Evolutionary conservation across 2,888 invertebrate genomes (phyloP).

Genomic region (Drosophila prolongata): DNA sequence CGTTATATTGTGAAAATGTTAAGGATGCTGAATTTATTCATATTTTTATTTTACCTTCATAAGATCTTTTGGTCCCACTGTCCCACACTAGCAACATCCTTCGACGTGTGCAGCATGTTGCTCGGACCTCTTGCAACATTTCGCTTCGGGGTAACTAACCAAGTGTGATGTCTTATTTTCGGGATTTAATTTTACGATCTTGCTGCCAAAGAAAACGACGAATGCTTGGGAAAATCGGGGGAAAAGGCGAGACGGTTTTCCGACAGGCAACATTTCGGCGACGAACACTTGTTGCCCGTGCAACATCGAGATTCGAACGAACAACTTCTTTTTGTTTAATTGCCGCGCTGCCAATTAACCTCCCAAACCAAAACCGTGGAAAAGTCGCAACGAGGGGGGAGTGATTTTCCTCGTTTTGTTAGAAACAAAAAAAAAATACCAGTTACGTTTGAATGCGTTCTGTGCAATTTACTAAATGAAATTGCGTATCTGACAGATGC

Average conservation of each 20-base stretch:
- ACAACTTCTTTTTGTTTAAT: constrained; percentile 17
- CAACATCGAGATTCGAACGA: constrained; percentile 20
- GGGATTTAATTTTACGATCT: constrained; percentile 1
- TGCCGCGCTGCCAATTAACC: constrained; percentile 22
- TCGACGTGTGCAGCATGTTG: constrained; percentile 4
- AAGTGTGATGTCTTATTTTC: constrained; percentile 9
- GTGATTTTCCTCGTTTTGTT: constrained; percentile 6
- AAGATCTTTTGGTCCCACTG: not conserved
- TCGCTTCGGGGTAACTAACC: not conserved
- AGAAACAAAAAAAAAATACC: constrained; percentile 18
- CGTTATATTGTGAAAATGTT: too few species aligned
- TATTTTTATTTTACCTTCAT: too few species aligned
- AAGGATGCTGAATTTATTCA: too few species aligned
- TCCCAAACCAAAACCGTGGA: constrained; percentile 2
- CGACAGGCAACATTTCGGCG: constrained; percentile 28
- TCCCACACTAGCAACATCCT: constrained; percentile 2
- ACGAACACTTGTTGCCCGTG: constrained; percentile 61
- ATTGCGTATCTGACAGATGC: constrained; percentile 68
- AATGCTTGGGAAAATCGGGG: not conserved
- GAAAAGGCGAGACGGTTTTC: not conserved
- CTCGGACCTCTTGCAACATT: constrained; percentile 5
- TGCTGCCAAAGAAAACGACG: not conserved
- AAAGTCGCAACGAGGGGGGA: not conserved
- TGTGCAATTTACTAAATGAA: constrained; percentile 66
- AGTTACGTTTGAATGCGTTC: constrained; percentile 44